Evolutionary conservation across 2,888 invertebrate genomes (phyloP).

Genomic region (Galeopsomyia nigrocyanea): DNA sequence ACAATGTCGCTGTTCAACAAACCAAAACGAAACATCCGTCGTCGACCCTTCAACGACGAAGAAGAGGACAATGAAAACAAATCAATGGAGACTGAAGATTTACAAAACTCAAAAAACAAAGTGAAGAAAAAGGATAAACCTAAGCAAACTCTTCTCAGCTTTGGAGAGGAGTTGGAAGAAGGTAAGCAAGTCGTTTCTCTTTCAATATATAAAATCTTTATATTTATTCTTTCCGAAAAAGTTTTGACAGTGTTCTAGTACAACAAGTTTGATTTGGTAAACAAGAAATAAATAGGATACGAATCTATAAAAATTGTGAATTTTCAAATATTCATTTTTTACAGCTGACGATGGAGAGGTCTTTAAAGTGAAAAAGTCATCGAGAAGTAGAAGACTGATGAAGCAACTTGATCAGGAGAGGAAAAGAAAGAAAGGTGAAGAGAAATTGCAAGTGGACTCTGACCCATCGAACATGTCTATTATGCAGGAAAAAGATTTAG

Average conservation of each 20-base stretch:
- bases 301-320: too few relatives aligned
- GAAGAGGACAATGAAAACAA: slow-evolving; percentile 78
- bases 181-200: slow-evolving; percentile 52
- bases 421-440: slow-evolving; percentile 73
- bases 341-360: slow-evolving; percentile 87
- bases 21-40: slow-evolving; percentile 86
- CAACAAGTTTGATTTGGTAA: background rate
- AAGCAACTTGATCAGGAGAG: slow-evolving; percentile 87
- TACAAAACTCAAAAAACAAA: slow-evolving; percentile 66
- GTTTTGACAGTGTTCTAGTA: too few relatives aligned
- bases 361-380: slow-evolving; percentile 96
- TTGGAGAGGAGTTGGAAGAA: slow-evolving; percentile 75
- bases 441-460: slow-evolving; percentile 67
- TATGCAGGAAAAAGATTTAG: slow-evolving; percentile 74
- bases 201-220: background rate
- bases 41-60: slow-evolving; percentile 79
- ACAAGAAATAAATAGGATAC: too few relatives aligned
- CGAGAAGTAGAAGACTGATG: slow-evolving; percentile 90
- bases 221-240: background rate
- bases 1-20: slow-evolving; percentile 88
- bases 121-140: slow-evolving; percentile 71
- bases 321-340: slow-evolving; percentile 47
- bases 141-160: slow-evolving; percentile 81
- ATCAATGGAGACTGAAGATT: slow-evolving; percentile 67
- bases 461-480: slow-evolving; percentile 66